Percentiles rank a stretch among this genome's conserved stretches.
These are phyloP conservation scores for Myotis yumanensis DNA, from an alignment of 2,113 vertebrate species.

Conservation along the genomic window DNA sequence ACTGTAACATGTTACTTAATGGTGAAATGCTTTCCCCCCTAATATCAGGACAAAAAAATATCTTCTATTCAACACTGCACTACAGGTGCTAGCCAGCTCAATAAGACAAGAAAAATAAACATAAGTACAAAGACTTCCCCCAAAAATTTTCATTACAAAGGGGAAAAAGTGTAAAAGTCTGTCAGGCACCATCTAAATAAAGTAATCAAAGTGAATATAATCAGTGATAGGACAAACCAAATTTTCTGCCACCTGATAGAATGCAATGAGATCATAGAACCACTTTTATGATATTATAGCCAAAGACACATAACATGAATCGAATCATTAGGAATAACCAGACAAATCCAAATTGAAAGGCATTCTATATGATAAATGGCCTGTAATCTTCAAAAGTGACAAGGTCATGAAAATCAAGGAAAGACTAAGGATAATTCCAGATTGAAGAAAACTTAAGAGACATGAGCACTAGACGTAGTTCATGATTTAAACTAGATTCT, in stretches of 20 bases:
- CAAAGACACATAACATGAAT: neutral
- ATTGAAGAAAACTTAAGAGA: slow-evolving; percentile 11
- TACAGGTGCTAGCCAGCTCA: neutral
- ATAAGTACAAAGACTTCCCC: neutral
- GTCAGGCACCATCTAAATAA: neutral
- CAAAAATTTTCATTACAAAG: neutral
- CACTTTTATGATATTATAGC: neutral
- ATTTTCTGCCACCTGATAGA: neutral
- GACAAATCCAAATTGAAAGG: neutral
- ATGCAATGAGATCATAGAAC: neutral
- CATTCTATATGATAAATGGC: neutral
- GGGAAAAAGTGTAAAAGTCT: neutral
- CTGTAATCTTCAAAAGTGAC: neutral
- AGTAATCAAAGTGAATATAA: neutral
- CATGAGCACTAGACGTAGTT: neutral
- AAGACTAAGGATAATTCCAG: neutral
- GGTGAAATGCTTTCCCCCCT: neutral
- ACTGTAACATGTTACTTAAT: neutral
- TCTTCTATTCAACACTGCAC: neutral
- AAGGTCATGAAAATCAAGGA: slow-evolving; percentile 5
- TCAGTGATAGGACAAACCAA: neutral
- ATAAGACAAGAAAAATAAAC: neutral
- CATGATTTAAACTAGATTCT: neutral
- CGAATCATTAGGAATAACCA: neutral
- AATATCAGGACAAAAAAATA: slow-evolving; percentile 7